Percentiles rank a stretch among this genome's conserved stretches.
phyloP scores from a whole-genome alignment of 2,888 invertebrate genomes.

The Congeria kusceri region DNA sequence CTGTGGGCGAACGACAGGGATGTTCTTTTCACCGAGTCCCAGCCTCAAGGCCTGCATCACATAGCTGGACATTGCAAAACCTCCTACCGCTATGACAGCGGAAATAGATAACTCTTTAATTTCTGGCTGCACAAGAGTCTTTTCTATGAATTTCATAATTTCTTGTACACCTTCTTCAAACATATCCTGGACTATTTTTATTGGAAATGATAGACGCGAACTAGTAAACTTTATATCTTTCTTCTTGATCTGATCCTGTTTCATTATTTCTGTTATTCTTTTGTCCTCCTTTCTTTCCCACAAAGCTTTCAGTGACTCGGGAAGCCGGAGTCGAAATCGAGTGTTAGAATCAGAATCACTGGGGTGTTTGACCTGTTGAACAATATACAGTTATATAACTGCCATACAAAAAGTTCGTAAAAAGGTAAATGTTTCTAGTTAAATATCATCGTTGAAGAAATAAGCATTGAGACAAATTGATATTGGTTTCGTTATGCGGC shows the following conservation, averaged over 20 bases:
- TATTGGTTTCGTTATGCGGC: too few relatives aligned
- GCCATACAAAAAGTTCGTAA: too few relatives aligned
- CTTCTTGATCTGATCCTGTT: slow-evolving; percentile 8
- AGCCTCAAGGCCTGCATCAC: slow-evolving; percentile 26
- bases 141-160: slow-evolving; percentile 17
- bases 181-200: slow-evolving; percentile 14
- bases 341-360: too few relatives aligned
- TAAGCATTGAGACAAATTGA: too few relatives aligned
- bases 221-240: slow-evolving; percentile 1
- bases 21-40: neutral
- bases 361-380: too few relatives aligned
- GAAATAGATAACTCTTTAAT: slow-evolving; percentile 3
- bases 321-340: neutral
- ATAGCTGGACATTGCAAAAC: slow-evolving; percentile 43
- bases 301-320: slow-evolving; percentile 6
- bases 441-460: too few relatives aligned
- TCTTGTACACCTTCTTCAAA: slow-evolving; percentile 35
- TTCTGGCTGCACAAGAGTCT: neutral
- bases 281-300: slow-evolving; percentile 13
- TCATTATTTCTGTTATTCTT: slow-evolving; percentile 18
- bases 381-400: too few relatives aligned
- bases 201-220: slow-evolving; percentile 28
- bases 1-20: slow-evolving; percentile 49
- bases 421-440: too few relatives aligned
- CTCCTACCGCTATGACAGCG: slow-evolving; percentile 41